These are phyloP conservation scores for Aurelia aurita DNA, from an alignment of 30 jellyfish, hydroid and myxozoan genomes.

Conservation along the genomic window DNA sequence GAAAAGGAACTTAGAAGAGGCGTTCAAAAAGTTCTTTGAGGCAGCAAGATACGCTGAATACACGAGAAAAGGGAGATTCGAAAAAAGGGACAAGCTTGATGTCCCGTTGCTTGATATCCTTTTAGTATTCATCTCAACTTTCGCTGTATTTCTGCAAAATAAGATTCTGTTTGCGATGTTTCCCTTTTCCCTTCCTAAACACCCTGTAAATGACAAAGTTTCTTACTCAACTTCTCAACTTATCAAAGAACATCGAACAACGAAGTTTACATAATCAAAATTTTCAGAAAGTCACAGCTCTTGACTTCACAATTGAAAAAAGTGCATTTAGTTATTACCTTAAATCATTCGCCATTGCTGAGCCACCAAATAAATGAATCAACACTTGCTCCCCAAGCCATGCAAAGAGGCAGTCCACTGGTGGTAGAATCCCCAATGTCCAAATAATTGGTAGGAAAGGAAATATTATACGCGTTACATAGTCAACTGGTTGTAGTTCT, in stretches of 20 bases:
- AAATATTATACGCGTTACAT: constrained; percentile 38
- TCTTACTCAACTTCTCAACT: too few relatives aligned
- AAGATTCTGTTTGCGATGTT: too few relatives aligned
- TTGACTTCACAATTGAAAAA: neutral
- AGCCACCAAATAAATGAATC: constrained; percentile 79
- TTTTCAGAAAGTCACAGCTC: too few relatives aligned
- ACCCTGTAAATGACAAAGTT: too few relatives aligned
- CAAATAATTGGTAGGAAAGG: constrained; percentile 74
- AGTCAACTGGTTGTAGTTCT: constrained; percentile 29
- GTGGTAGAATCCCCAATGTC: constrained; percentile 87
- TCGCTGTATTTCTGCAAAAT: too few relatives aligned
- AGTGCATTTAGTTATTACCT: constrained; percentile 36
- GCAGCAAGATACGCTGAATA: constrained; percentile 49
- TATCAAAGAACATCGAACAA: too few relatives aligned
- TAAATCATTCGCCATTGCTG: constrained; percentile 66
- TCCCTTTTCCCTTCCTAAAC: too few relatives aligned
- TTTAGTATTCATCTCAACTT: too few relatives aligned
- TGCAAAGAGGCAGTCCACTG: constrained; percentile 65
- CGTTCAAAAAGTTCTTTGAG: neutral
- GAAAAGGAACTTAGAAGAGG: neutral
- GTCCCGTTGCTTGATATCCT: too few relatives aligned
- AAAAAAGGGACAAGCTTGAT: neutral
- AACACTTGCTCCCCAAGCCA: constrained; percentile 83
- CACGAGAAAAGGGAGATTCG: constrained; percentile 18
- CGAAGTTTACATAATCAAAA: too few relatives aligned